These are phyloP conservation scores for Drosophila subobscura DNA, from an alignment of 1,140 invertebrate genomes.

Conservation along the genomic window DNA sequence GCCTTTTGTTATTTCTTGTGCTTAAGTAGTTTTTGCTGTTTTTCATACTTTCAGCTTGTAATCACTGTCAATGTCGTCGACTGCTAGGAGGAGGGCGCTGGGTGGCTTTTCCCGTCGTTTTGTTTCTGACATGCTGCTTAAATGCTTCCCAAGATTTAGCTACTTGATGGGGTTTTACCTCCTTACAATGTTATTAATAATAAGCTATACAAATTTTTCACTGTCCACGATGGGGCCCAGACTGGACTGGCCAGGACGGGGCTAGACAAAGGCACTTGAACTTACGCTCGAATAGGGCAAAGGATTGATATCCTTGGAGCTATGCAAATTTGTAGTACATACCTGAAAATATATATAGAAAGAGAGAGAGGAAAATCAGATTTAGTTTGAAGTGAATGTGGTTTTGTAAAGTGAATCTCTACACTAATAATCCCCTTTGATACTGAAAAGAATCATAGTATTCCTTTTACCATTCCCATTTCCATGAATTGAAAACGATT, in stretches of 20 bases:
- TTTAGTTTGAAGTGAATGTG: slow-evolving; percentile 41
- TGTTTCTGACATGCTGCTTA: slow-evolving; percentile 81
- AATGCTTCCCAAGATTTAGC: slow-evolving; percentile 81
- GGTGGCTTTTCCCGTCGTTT: slow-evolving; percentile 57
- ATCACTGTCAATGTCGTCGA: slow-evolving; percentile 81
- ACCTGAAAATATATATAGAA: slow-evolving; percentile 75
- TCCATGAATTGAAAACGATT: no score
- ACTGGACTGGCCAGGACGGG: slow-evolving; percentile 21
- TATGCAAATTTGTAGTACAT: slow-evolving; percentile 68
- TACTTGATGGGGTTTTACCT: slow-evolving; percentile 72
- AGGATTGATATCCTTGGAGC: slow-evolving; percentile 44
- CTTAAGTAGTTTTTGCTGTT: slow-evolving; percentile 82
- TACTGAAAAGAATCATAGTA: not conserved
- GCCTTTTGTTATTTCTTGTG: slow-evolving; percentile 77
- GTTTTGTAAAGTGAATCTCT: not conserved
- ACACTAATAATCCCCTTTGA: slow-evolving; percentile 1
- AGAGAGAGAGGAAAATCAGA: slow-evolving; percentile 35
- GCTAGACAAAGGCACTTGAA: slow-evolving; percentile 53
- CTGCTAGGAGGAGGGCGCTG: slow-evolving; percentile 21
- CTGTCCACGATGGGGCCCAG: slow-evolving; percentile 51
- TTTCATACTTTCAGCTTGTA: slow-evolving; percentile 83
- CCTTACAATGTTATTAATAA: slow-evolving; percentile 83
- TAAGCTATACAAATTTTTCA: slow-evolving; percentile 83
- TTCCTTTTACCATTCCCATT: no score
- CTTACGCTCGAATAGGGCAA: slow-evolving; percentile 57